These are phyloP conservation scores for Eucriotettix oculatus DNA, from an alignment of 2,888 invertebrate species.

Conservation along the genomic window DNA sequence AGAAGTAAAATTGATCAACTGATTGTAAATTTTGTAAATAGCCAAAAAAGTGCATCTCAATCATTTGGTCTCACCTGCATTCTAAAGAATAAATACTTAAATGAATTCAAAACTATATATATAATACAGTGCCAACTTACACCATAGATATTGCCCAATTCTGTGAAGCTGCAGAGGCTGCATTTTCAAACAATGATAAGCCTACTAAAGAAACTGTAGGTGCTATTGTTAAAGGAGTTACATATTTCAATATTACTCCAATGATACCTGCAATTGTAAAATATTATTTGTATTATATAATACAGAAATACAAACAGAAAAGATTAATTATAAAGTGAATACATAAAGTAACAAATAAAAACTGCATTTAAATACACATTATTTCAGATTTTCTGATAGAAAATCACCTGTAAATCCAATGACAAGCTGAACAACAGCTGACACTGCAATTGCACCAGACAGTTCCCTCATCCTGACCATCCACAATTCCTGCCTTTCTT, in stretches of 20 bases:
- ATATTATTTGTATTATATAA: no score
- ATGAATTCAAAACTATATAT: no score
- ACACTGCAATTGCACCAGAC: slow-evolving; percentile 67
- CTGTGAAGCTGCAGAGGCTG: slow-evolving; percentile 59
- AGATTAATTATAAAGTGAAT: no score
- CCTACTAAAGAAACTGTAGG: slow-evolving; percentile 74
- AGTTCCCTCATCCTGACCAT: slow-evolving; percentile 60
- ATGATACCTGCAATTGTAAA: slow-evolving; percentile 40
- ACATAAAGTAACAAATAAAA: background rate
- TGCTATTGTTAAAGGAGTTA: slow-evolving; percentile 69
- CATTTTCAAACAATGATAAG: slow-evolving; percentile 64
- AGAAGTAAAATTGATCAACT: no score
- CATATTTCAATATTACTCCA: slow-evolving; percentile 52
- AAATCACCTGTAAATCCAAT: slow-evolving; percentile 35
- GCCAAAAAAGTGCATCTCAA: no score
- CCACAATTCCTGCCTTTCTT: slow-evolving; percentile 46
- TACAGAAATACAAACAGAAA: no score
- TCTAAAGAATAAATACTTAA: no score
- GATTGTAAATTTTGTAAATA: no score
- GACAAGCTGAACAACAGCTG: slow-evolving; percentile 57
- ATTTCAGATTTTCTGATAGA: background rate
- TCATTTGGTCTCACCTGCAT: no score
- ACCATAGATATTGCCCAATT: slow-evolving; percentile 71
- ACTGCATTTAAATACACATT: no score
- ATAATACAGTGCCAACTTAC: slow-evolving; percentile 30